Percentiles rank a stretch among this genome's conserved stretches.
phyloP scores from a whole-genome alignment of 2,888 invertebrate species.

The Cheilosia vernalis region DNA sequence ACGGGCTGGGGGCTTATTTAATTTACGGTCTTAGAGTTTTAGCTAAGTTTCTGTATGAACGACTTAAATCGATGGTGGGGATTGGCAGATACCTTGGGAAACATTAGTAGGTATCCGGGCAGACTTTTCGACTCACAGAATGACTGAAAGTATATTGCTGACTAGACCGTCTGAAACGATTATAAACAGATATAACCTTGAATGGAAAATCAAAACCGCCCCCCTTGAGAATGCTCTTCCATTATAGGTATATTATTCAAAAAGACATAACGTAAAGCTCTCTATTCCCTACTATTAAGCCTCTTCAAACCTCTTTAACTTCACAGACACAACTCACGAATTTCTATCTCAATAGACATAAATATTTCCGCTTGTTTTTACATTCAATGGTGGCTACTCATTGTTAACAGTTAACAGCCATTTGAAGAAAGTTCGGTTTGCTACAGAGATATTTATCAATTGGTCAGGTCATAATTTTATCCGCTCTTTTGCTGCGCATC shows the following conservation, averaged over 20 bases:
- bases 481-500: slow-evolving; percentile 46
- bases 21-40: no score
- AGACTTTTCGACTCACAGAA: no score
- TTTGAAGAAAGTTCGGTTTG: slow-evolving; percentile 42
- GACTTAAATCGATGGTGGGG: no score
- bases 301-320: neutral
- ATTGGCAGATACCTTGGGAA: no score
- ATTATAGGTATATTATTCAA: neutral
- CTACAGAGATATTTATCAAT: slow-evolving; percentile 46
- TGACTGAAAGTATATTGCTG: no score
- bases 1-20: no score
- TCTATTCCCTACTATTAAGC: neutral
- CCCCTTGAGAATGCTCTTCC: no score
- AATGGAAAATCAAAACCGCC: no score
- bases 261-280: neutral
- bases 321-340: slow-evolving; percentile 37
- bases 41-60: no score
- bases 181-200: no score
- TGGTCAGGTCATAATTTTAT: slow-evolving; percentile 25
- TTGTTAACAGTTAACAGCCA: slow-evolving; percentile 54
- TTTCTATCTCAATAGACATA: slow-evolving; percentile 38
- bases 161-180: no score
- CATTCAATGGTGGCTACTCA: slow-evolving; percentile 29
- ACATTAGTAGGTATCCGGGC: no score
- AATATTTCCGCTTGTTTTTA: slow-evolving; percentile 40